A percentile compares a stretch with the other conserved stretches of the same genome.
phyloP scores from a whole-genome alignment of 2,797 vertebrate genomes.

The Lepidocolaptes lacrymiger region DNA sequence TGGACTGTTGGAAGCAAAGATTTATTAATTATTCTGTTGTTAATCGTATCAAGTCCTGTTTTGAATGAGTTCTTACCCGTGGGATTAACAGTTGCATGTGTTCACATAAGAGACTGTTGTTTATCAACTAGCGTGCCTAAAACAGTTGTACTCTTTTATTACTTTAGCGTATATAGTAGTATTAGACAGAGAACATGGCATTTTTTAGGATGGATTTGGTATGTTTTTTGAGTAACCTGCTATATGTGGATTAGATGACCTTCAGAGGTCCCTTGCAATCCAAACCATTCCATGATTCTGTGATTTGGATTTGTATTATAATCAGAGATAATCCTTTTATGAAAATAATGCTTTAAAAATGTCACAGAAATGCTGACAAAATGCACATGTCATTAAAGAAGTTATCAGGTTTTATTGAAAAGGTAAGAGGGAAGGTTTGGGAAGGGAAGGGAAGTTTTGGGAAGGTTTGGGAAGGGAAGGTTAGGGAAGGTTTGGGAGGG shows the following conservation, averaged over 20 bases:
- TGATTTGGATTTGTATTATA: not conserved
- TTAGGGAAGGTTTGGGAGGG: no score
- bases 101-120: not conserved
- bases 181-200: not conserved
- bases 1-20: not conserved
- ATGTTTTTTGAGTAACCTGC: not conserved
- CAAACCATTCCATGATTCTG: not conserved
- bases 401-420: not conserved
- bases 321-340: rapidly evolving
- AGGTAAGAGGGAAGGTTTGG: not conserved
- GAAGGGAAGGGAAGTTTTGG: no score
- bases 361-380: rapidly evolving
- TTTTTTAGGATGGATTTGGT: not conserved
- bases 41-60: not conserved
- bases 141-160: not conserved
- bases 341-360: not conserved
- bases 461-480: no score
- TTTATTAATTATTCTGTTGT: not conserved
- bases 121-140: not conserved
- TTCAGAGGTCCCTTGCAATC: not conserved
- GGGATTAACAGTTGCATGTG: not conserved
- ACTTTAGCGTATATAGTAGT: not conserved
- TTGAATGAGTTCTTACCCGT: not conserved
- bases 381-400: rapidly evolving
- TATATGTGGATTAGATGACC: not conserved